Evolutionary conservation across 2,113 vertebrate genomes (phyloP).

Genomic region (Indri indri): DNA sequence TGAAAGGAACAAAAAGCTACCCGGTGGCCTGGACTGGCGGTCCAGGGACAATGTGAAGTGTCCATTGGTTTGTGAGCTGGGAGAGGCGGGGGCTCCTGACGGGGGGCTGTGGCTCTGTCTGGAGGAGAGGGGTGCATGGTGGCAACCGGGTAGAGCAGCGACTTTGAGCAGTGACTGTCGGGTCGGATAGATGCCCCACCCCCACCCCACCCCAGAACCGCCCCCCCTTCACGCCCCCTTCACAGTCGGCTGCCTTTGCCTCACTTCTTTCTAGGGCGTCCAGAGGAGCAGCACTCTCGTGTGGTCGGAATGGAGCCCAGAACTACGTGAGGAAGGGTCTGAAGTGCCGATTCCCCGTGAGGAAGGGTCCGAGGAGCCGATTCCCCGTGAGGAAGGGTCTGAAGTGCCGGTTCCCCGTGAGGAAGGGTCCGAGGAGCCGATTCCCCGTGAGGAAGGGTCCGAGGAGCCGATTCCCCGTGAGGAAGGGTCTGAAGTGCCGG

Average conservation of each 20-base stretch:
- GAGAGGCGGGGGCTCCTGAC: neutral
- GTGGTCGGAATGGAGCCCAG: neutral
- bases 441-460: neutral
- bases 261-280: neutral
- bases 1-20: slow-evolving; percentile 22
- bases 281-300: neutral
- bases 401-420: neutral
- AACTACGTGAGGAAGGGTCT: neutral
- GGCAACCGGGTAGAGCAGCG: slow-evolving; percentile 78
- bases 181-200: slow-evolving; percentile 52
- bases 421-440: too few species aligned
- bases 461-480: neutral
- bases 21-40: neutral
- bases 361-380: neutral
- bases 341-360: neutral
- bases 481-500: neutral
- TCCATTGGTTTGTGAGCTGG: neutral
- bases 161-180: slow-evolving; percentile 75
- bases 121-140: slow-evolving; percentile 76
- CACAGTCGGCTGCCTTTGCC: neutral
- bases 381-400: neutral
- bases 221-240: neutral
- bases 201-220: slow-evolving; percentile 63
- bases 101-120: slow-evolving; percentile 77
- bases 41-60: neutral